Evolutionary conservation across 2,113 vertebrate species (phyloP).

Genomic region (Dolichotis patagonum): DNA sequence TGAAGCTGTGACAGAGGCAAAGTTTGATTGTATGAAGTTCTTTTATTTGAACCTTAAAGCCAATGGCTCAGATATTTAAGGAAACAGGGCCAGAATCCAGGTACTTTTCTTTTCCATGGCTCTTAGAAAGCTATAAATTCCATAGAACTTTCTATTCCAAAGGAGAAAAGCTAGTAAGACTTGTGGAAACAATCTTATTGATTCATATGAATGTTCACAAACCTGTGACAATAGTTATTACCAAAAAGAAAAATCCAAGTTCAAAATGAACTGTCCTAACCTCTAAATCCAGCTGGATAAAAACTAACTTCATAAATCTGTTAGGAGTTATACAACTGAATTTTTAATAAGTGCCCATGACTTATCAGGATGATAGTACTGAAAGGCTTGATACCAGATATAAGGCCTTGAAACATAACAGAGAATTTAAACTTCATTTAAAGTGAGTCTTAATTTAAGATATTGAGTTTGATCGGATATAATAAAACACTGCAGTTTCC

Average conservation of each 20-base stretch:
- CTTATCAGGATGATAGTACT: neutral
- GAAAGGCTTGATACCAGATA: neutral
- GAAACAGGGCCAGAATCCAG: neutral
- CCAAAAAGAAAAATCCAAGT: neutral
- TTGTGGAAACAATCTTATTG: constrained; percentile 34
- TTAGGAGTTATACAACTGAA: neutral
- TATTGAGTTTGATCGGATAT: neutral
- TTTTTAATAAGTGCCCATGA: neutral
- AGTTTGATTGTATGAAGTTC: neutral
- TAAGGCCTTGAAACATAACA: neutral
- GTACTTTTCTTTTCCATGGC: neutral
- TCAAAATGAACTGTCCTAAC: constrained; percentile 1
- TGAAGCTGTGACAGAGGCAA: neutral
- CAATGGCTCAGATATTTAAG: neutral
- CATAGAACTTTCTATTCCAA: neutral
- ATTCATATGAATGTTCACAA: constrained; percentile 38
- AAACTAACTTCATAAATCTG: constrained; percentile 21
- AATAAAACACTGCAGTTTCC: neutral
- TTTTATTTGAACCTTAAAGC: constrained; percentile 13
- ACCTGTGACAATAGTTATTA: neutral
- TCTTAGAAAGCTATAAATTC: neutral
- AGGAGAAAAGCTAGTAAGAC: neutral
- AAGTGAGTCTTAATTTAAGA: neutral
- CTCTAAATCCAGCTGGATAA: neutral
- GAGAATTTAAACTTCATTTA: neutral